A percentile compares a stretch with the other conserved stretches of the same genome.
These are phyloP conservation scores for Antennarius maculatus DNA, from an alignment of 2,797 vertebrate species.

Conservation along the genomic window DNA sequence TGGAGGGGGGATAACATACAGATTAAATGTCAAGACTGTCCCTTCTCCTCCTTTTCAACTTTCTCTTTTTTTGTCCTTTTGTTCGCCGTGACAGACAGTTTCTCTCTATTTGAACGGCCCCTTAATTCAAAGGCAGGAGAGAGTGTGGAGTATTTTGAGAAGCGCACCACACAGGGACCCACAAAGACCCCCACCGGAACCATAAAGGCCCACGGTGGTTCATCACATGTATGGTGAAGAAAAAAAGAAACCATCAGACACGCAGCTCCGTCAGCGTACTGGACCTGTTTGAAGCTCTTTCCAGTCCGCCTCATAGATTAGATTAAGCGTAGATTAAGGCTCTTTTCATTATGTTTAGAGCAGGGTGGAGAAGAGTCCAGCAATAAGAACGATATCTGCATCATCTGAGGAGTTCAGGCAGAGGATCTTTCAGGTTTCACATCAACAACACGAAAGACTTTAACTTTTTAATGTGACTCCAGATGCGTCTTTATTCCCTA, in stretches of 20 bases:
- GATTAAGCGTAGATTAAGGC: slow-evolving; percentile 56
- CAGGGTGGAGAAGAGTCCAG: slow-evolving; percentile 28
- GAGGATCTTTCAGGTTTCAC: slow-evolving; percentile 1
- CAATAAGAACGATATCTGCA: slow-evolving; percentile 23
- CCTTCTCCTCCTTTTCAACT: slow-evolving; percentile 65
- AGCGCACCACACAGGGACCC: slow-evolving; percentile 63
- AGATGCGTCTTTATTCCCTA: background rate
- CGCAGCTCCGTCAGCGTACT: slow-evolving; percentile 45
- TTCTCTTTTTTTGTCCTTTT: slow-evolving; percentile 79
- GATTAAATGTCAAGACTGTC: slow-evolving; percentile 79
- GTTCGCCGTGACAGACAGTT: slow-evolving; percentile 80
- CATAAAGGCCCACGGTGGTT: slow-evolving; percentile 61
- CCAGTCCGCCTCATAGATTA: slow-evolving; percentile 59
- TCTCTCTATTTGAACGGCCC: slow-evolving; percentile 78
- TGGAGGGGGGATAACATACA: slow-evolving; percentile 75
- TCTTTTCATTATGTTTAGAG: slow-evolving; percentile 51
- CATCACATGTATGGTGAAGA: slow-evolving; percentile 68
- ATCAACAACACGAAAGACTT: slow-evolving; percentile 2
- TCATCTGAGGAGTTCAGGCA: slow-evolving; percentile 28
- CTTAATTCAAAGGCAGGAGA: slow-evolving; percentile 74
- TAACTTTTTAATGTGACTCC: background rate
- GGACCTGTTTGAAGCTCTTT: slow-evolving; percentile 60
- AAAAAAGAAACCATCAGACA: slow-evolving; percentile 44
- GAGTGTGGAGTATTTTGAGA: slow-evolving; percentile 74
- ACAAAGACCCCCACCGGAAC: slow-evolving; percentile 62